Conservation (phyloP, 2,888 invertebrate species). For the Ligdia adustata region DNA sequence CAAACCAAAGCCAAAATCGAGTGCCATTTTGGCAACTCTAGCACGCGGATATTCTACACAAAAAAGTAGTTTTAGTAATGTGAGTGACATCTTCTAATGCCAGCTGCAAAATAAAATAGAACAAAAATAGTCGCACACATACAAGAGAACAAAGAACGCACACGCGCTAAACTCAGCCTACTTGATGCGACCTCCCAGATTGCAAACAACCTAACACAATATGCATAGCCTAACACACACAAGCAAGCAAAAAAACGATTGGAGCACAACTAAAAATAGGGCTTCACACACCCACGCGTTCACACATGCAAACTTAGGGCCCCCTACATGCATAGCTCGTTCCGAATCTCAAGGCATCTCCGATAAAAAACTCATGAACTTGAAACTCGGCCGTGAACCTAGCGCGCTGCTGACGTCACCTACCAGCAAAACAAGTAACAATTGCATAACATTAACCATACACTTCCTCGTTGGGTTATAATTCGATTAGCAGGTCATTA, state of each 20-base stretch:
- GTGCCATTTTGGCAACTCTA: constrained; percentile 5
- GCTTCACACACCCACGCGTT: constrained; percentile 24
- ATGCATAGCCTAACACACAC: constrained; percentile 9
- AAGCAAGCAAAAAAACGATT: background rate
- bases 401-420: constrained; percentile 65
- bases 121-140: constrained; percentile 22
- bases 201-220: constrained; percentile 12
- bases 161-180: constrained; percentile 12
- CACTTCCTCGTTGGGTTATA: constrained; percentile 36
- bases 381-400: constrained; percentile 66
- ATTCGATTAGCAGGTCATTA: constrained; percentile 28
- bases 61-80: constrained; percentile 6
- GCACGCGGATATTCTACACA: background rate
- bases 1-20: constrained; percentile 3
- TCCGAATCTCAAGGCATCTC: constrained; percentile 35
- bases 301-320: constrained; percentile 35
- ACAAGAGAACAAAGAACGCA: constrained; percentile 15
- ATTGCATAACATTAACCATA: constrained; percentile 72
- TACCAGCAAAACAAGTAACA: constrained; percentile 59
- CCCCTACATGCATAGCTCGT: constrained; percentile 35
- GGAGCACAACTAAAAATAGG: constrained; percentile 20
- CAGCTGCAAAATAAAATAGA: constrained; percentile 24
- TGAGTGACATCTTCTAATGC: constrained; percentile 21
- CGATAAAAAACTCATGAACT: constrained; percentile 60
- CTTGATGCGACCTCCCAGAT: constrained; percentile 24